Base-by-base conservation (phyloP, 2,888 invertebrate genomes). In the Poecilus cupreus region DNA sequence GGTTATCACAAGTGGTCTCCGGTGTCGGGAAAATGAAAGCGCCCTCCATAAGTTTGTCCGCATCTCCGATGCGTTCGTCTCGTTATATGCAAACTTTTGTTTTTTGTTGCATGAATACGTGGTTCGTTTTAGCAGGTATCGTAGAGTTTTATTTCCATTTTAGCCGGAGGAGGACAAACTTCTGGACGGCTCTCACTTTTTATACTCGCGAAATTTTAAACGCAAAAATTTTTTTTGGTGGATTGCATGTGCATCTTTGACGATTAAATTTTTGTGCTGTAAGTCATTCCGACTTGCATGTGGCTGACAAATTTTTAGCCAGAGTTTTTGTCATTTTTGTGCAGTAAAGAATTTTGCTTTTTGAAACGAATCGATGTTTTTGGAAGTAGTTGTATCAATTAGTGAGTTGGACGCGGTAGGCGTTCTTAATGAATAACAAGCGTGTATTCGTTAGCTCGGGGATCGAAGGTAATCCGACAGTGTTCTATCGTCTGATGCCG, bases 381-480 rank as follows among this genome's bases (percentile, higher is more conserved):
- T 81, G 75, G 13, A 81, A 81, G 81, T 81, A 81, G 81, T 20
- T 75, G 51, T 51, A 51, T 51, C 46, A 46, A 39, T 72, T 70
- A 70, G 70, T 43, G 43, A 39, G 8, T 16, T 70, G 22, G 72
- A 24, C 11, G 64, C 26, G 64, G 26, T 10, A n/a, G 22, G 16
- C 46, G 49, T 54, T 74, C 68, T 16, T 46, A 18, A 64, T 68
- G 39, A 60, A 57, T 46, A 81, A 81, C 46, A 64, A 54, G 20
- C 78, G 43, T 72, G 72, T 72, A 70, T 72, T 72, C 72, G 46
- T 86, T 93, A 97, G 97, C 92, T 97, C 97, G 89, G 97, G 97
- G 85, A 98, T 98, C 90, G 97, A 97, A 89, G 96, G 96, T 90
- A 98, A 97, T 90, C 97, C 97, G 82, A 97, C 97, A 86, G 97